These are phyloP conservation scores for Latrodectus hesperus DNA, from an alignment of 2,888 invertebrate genomes.

Conservation along the genomic window DNA sequence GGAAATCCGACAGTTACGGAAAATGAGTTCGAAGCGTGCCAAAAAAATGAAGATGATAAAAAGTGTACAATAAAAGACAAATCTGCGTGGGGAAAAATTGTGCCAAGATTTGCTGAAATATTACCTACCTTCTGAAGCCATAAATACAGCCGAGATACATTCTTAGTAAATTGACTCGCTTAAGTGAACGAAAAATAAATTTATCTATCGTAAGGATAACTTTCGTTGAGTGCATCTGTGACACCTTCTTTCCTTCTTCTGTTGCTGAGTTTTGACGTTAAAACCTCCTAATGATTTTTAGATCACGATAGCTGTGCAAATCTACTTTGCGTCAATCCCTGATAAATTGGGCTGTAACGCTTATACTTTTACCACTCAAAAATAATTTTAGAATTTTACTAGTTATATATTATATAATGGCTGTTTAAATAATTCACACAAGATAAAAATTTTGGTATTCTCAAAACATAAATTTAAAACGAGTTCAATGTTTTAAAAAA, in stretches of 20 bases:
- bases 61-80: constrained; percentile 9
- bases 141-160: constrained; percentile 11
- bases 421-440: too few relatives aligned
- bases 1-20: constrained; percentile 24
- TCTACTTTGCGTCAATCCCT: not conserved
- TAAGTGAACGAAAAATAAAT: not conserved
- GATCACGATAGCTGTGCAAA: not conserved
- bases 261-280: not conserved
- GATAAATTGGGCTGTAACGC: too few relatives aligned
- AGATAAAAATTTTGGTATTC: too few relatives aligned
- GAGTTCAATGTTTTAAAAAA: too few relatives aligned
- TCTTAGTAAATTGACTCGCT: constrained; percentile 22
- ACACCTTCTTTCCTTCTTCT: not conserved
- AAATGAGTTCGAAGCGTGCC: constrained; percentile 21
- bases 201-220: not conserved
- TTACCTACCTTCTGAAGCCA: constrained; percentile 10
- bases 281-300: not conserved
- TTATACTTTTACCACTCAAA: too few relatives aligned
- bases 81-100: not conserved
- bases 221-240: not conserved
- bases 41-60: not conserved
- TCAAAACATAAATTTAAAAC: too few relatives aligned
- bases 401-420: too few relatives aligned
- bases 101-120: constrained; percentile 23
- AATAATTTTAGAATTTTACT: too few relatives aligned